phyloP scores from a whole-genome alignment of 2,888 invertebrate species.

The Tetrapedia diversipes region DNA sequence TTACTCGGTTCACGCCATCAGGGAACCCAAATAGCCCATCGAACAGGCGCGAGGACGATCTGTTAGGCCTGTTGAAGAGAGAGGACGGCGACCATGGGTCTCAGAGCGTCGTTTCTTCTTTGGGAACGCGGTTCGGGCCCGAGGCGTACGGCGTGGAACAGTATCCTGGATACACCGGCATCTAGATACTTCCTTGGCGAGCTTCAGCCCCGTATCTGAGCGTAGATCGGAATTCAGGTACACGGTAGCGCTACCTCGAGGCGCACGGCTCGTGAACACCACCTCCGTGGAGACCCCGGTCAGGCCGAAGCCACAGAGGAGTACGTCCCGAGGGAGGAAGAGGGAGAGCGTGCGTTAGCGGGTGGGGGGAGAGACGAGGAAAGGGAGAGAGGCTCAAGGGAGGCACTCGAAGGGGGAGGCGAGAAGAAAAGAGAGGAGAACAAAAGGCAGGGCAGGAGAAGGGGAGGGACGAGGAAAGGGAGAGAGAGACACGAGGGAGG shows the following conservation, averaged over 20 bases:
- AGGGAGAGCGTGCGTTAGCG: too few relatives aligned
- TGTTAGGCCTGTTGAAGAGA: not conserved
- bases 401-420: not conserved
- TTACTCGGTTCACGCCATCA: not conserved
- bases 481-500: conserved; percentile 1
- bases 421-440: conserved; percentile 8
- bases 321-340: conserved; percentile 3
- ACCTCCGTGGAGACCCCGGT: conserved; percentile 65
- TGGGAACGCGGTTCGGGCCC: conserved; percentile 56
- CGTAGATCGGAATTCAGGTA: conserved; percentile 82
- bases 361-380: not conserved
- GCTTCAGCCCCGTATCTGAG: conserved; percentile 76
- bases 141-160: conserved; percentile 66
- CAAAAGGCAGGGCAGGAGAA: too few relatives aligned
- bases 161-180: conserved; percentile 77
- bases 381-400: not conserved
- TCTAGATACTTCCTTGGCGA: conserved; percentile 78
- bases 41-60: conserved; percentile 6
- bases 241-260: conserved; percentile 81
- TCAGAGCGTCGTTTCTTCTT: conserved; percentile 42
- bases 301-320: conserved; percentile 7
- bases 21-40: not conserved
- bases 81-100: not conserved
- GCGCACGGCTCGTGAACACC: conserved; percentile 77
- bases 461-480: conserved; percentile 39